phyloP scores from a whole-genome alignment of 2,888 invertebrate species.

The Pantelozetes paolii region DNA sequence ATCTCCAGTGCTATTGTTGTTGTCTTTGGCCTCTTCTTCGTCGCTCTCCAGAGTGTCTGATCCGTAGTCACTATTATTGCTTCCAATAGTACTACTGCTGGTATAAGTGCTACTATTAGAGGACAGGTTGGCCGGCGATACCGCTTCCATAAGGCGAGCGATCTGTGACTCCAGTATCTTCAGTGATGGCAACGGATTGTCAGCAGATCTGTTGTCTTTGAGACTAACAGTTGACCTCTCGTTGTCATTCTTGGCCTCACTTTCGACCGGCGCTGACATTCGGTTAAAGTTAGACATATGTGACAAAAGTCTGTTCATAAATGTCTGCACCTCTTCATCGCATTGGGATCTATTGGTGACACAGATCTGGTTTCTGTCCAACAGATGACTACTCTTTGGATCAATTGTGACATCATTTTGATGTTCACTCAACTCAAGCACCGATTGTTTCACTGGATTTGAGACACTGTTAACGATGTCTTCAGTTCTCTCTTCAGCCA shows the following conservation, averaged over 20 bases:
- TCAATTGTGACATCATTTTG: neutral
- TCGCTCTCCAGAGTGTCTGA: slow-evolving; percentile 47
- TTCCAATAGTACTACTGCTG: slow-evolving; percentile 46
- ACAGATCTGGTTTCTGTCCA: neutral
- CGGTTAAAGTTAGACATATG: slow-evolving; percentile 9
- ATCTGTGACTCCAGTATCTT: slow-evolving; percentile 47
- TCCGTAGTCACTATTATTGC: slow-evolving; percentile 48
- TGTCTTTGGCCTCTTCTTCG: slow-evolving; percentile 37
- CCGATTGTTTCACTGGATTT: neutral
- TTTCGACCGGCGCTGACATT: neutral
- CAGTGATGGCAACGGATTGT: slow-evolving; percentile 14
- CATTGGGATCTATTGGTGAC: neutral
- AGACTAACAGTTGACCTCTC: too few relatives aligned
- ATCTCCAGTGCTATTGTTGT: neutral
- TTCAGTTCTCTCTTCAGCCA: neutral
- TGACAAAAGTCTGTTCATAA: neutral
- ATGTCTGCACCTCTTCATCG: slow-evolving; percentile 16
- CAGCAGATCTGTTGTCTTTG: too few relatives aligned
- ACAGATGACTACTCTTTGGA: neutral
- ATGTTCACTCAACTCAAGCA: too few relatives aligned
- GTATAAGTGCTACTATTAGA: slow-evolving; percentile 41
- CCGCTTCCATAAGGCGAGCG: slow-evolving; percentile 46
- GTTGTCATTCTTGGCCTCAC: neutral
- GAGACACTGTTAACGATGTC: neutral
- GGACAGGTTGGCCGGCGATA: slow-evolving; percentile 46